Percentiles rank a stretch among this genome's conserved stretches.
Conservation (phyloP, 1,140 invertebrate species). For the Ostrea denselamellosa region DNA sequence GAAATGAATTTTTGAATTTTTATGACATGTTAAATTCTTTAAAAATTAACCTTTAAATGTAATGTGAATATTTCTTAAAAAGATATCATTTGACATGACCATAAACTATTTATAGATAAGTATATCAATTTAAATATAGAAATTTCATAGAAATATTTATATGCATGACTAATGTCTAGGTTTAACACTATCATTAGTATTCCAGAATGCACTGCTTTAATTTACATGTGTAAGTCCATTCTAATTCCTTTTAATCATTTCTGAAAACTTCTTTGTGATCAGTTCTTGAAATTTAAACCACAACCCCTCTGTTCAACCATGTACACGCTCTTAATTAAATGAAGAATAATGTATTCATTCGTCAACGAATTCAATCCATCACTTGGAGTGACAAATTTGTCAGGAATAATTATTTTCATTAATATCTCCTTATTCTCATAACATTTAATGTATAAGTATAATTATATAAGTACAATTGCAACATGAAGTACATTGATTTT, state of each 20-base stretch:
- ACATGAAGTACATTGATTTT: too few relatives aligned
- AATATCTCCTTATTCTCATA: too few relatives aligned
- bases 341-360: not conserved
- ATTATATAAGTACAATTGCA: too few relatives aligned
- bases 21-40: too few relatives aligned
- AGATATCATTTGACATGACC: not conserved
- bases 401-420: constrained; percentile 8
- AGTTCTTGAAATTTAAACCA: too few relatives aligned
- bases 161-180: not conserved
- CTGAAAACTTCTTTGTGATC: not conserved
- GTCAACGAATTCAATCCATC: not conserved
- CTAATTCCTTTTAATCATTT: not conserved
- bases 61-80: not conserved
- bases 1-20: too few relatives aligned
- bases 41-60: not conserved
- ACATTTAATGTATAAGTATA: too few relatives aligned
- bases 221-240: not conserved
- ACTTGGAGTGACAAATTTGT: not conserved
- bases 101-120: not conserved
- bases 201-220: not conserved
- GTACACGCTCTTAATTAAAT: too few relatives aligned
- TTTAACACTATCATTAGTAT: not conserved
- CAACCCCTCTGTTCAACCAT: too few relatives aligned
- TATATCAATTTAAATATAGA: not conserved
- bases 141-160: not conserved